Evolutionary conservation across 2,113 vertebrate species (phyloP), one percentile per base, ranked within the genome.

Genomic region (Pelecanus crispus): DNA sequence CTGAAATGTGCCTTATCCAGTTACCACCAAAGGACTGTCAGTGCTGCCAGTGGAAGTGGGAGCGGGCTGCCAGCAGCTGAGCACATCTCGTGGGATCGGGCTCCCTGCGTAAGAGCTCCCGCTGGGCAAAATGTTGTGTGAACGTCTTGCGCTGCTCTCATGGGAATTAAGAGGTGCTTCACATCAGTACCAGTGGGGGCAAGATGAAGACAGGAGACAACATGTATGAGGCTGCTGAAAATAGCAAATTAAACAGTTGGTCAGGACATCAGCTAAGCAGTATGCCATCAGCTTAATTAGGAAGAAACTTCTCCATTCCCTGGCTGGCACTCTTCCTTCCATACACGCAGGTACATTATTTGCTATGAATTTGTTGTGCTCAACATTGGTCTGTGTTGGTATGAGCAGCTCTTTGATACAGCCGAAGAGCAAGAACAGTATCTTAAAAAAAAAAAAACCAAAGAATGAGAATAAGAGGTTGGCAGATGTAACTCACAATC

Each of bases 211-310:
- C 90, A 67, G 86, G 94, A 96, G 81, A 58, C 65, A 93, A 67
- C 94, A n/a, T 55, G 88, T 50, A 73, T 55, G 61, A 83, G 78
- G 68, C 73, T 2, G 36, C 96, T 92, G 95, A 86, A 96, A 97
- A 95, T 40, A 93, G 95, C 50, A 58, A 84, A 86, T 95, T 73
- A 83, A 88, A 72, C 72, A 63, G 59, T 91, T 91, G 89, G 74
- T 92, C 62, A 44, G 91, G 49, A 86, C 86, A 70, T 52, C 86
- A 75, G 81, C 77, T 56, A 65, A 87, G 53, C 56, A 32, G 18
- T 50, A 42, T 78, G 75, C 63, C 85, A 77, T 78, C 86, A 81
- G 49, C 68, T 96, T 68, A 50, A 1, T 63, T 86, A 50, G 86
- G 80, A 73, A 82, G 74, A 67, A 88, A 90, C 25, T 38, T 74